Base-by-base conservation (phyloP, 2,888 invertebrate species). In the Pemphredon lugubris region DNA sequence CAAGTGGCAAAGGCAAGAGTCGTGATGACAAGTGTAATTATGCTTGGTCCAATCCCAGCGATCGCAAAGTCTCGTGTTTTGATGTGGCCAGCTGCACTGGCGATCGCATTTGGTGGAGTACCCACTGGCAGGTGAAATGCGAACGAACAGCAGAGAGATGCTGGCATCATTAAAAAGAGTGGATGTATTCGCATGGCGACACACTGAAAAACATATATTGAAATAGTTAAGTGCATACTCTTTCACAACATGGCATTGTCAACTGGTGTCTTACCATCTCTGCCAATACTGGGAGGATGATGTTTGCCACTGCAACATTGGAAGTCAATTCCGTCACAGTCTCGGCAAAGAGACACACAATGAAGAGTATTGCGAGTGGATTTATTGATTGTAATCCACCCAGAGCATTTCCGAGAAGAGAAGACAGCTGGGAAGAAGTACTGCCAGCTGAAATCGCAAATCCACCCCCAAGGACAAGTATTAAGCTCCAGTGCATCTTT, bases 91-190 rank as follows among this genome's bases (percentile, higher is more conserved):
- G 95, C 95, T 0, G 95, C 95, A 16, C 96, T 96, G 0, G 96
- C 97, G 67, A 98, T 96, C 2, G 98, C 98, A 90, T 98, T 98
- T 13, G 98, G 97, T 1, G 98, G 97, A 0, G 98, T 98, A 48
- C 97, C 97, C 11, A 98, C 97, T 0, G 97, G 98, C 89, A 98
- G 92, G 92, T 97, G 97, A 92, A 97, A 96, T 6, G 96, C 97
- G 91, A 97, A 97, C 57, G 97, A 97, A 88, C 97, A 96, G 2
- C 96, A 95, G 20, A 98, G 91, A 0, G 97, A 93, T 0, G 96
- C 96, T 0, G 98, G 97, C 81, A 97, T 91, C 94, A 97, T 97
- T 88, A 98, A 91, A 90, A 95, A 96, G 64, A 98, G 91, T 0
- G 98, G 98, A 90, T 98, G 96, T 60, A 96, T 92, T 81, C 92